phyloP scores from a whole-genome alignment of 2,113 vertebrate species.

The Macquaria australasica region DNA sequence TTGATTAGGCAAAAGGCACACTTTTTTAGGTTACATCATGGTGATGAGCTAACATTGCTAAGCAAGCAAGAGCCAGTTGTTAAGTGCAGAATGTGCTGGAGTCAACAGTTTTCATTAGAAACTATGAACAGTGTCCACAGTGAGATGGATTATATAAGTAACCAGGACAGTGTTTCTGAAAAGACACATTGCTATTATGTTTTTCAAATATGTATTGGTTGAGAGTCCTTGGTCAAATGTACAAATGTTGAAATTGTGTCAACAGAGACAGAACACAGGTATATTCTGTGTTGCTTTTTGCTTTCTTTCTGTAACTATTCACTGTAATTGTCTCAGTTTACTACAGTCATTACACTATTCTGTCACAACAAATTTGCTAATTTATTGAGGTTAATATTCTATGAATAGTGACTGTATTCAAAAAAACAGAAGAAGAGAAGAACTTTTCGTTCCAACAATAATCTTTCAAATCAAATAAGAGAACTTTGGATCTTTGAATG shows the following conservation, averaged over 20 bases:
- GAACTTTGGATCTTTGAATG: too few species aligned
- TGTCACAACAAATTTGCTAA: neutral
- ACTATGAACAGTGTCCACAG: neutral
- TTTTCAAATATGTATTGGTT: neutral
- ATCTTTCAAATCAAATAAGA: neutral
- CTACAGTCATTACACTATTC: neutral
- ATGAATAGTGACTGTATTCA: neutral
- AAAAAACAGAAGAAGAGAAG: neutral
- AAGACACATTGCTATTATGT: neutral
- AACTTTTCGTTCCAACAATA: neutral
- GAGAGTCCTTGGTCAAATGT: neutral
- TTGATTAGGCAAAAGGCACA: neutral
- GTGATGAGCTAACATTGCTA: conserved; percentile 5
- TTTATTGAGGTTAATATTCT: neutral
- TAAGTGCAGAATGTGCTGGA: conserved; percentile 2
- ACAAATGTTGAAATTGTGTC: neutral
- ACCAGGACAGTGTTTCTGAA: neutral
- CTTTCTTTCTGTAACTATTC: neutral
- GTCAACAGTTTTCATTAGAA: neutral
- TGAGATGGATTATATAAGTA: neutral
- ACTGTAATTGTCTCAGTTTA: neutral
- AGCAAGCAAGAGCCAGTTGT: conserved; percentile 11
- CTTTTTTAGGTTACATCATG: conserved; percentile 13
- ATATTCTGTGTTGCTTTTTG: neutral
- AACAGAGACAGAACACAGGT: neutral